Conservation (phyloP, 2,797 vertebrate genomes). For the Onychomys torridus region DNA sequence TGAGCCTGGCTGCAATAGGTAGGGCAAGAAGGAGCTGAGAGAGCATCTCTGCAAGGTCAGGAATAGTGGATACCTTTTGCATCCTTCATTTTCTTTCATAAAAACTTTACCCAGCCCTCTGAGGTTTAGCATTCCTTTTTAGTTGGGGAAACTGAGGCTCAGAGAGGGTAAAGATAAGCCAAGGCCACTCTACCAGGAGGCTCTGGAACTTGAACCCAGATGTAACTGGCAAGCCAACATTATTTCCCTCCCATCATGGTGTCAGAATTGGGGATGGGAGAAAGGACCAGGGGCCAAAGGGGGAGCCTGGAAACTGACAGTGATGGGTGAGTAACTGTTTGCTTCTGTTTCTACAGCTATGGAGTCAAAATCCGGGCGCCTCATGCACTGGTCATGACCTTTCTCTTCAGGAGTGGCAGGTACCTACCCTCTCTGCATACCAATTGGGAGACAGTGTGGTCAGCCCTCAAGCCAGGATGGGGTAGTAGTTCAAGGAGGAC, state of each 20-base stretch:
- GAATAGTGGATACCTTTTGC: background rate
- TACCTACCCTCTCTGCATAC: conserved; percentile 77
- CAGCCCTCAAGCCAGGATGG: background rate
- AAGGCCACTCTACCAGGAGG: background rate
- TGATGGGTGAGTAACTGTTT: conserved; percentile 12
- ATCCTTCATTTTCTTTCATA: background rate
- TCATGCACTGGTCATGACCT: conserved; percentile 98
- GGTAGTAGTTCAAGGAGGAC: background rate
- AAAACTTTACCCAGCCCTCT: background rate
- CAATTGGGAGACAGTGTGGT: background rate
- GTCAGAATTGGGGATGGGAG: background rate
- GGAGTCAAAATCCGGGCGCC: conserved; percentile 97
- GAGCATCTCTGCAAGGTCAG: background rate
- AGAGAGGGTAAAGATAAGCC: background rate
- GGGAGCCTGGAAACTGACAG: background rate
- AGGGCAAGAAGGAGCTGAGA: background rate
- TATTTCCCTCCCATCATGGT: background rate
- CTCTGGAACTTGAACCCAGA: conserved; percentile 18
- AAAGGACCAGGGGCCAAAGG: background rate
- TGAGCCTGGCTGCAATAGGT: background rate
- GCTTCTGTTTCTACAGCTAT: conserved; percentile 89
- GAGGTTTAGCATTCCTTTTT: background rate
- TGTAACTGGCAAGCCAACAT: background rate
- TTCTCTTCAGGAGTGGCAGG: conserved; percentile 97
- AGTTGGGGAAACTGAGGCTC: background rate